Base-by-base conservation (phyloP, 2,797 vertebrate species). In the Helicolenus hilgendorfi region DNA sequence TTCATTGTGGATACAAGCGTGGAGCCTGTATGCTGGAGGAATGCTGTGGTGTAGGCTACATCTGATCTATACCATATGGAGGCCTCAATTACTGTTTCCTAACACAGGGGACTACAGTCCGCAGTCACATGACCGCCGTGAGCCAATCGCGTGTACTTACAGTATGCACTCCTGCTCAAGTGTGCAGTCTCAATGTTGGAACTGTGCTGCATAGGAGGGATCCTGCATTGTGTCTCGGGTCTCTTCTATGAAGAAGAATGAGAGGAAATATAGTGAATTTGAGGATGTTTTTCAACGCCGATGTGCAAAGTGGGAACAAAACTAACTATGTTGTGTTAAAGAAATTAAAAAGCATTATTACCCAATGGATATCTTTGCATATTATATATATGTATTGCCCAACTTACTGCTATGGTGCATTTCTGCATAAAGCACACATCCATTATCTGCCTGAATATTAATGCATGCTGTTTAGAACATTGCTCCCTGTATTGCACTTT, bases 11-110 rank as follows among this genome's bases (percentile, higher is more conserved):
- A 79, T 81, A 67, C 64, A 56, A 88, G 83, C 64, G 7, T 59
- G 41, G 78, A 91, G 93, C 74, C 88, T 93, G 87, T 76, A 83
- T 91, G 87, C 93, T 88, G 93, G 84, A 90, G 94, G 96, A 97
- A 97, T 97, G 96, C 94, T 97, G 96, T 95, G 97, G 96, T 96
- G 92, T 87, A 92, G 89, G 84, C 94, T 95, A 82, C 83, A 90
- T 96, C 96, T 98, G 97, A 98, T 98, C 96, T 96, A 96, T 97
- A 97, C 97, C 97, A 97, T 97, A 97, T 97, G 96, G 96, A 97
- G 96, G 93, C 96, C 89, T 96, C 94, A 97, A 96, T 97, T 97
- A 97, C 96, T 91, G 92, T 84, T 95, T 95, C 90, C 94, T 89
- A 92, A 95, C 96, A 96, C 95, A 89, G 72, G 94, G 93, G 94